Evolutionary conservation across 2,888 invertebrate genomes (phyloP).

Genomic region (Augiades crinisus): DNA sequence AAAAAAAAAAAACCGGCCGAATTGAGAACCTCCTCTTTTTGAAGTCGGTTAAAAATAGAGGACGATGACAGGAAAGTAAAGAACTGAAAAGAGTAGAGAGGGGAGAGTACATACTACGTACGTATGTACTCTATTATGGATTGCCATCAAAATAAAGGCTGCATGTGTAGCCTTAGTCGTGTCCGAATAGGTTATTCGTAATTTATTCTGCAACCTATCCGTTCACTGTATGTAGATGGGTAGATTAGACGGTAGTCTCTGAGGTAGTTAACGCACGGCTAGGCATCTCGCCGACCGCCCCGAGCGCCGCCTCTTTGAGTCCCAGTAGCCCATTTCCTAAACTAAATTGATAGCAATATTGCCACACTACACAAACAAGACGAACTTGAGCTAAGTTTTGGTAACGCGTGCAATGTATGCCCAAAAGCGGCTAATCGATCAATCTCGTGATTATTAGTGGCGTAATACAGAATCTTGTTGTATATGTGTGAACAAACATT

Average conservation of each 20-base stretch:
- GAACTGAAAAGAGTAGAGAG: no score
- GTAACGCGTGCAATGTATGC: background rate
- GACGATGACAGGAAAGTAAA: no score
- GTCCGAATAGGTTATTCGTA: background rate
- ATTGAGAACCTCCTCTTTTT: no score
- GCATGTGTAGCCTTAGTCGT: background rate
- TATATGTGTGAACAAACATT: no score
- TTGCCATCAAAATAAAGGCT: background rate
- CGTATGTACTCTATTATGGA: no score
- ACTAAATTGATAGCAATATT: conserved; percentile 4
- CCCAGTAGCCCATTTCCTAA: background rate
- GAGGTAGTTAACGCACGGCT: conserved; percentile 1
- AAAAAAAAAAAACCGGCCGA: no score
- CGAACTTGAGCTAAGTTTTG: background rate
- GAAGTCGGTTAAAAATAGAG: no score
- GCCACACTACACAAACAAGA: background rate
- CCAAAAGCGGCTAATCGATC: background rate
- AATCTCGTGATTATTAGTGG: background rate
- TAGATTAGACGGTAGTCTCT: background rate
- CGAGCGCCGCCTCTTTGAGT: background rate
- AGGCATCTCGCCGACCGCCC: background rate
- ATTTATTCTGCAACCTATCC: background rate
- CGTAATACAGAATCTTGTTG: background rate
- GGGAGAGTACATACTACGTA: no score
- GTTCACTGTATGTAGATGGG: background rate